These are phyloP conservation scores for Dicentrarchus labrax DNA, from an alignment of 2,113 vertebrate species.

Conservation along the genomic window DNA sequence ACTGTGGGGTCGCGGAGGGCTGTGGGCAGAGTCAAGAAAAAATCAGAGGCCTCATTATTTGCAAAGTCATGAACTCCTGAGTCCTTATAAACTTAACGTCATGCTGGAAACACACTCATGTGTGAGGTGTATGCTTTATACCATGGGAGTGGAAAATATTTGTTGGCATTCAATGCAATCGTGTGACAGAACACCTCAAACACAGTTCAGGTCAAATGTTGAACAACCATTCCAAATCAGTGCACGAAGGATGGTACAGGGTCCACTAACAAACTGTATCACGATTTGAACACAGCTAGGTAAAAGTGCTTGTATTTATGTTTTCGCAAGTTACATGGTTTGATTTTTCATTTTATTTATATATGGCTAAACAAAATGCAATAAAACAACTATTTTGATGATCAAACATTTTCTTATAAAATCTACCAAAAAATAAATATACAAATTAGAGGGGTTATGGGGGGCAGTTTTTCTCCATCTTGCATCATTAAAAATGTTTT, in stretches of 20 bases:
- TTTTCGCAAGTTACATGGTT: neutral
- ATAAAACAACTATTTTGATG: neutral
- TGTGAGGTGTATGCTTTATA: neutral
- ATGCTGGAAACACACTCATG: neutral
- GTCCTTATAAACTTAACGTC: neutral
- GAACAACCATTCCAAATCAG: neutral
- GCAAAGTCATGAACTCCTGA: neutral
- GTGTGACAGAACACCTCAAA: neutral
- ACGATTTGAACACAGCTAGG: neutral
- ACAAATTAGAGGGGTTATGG: neutral
- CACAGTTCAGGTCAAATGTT: neutral
- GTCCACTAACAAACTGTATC: neutral
- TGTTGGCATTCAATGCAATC: neutral
- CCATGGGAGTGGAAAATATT: neutral
- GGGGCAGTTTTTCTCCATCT: neutral
- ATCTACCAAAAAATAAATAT: neutral
- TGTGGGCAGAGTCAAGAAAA: constrained; percentile 53
- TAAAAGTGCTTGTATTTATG: neutral
- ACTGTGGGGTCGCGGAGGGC: constrained; percentile 88
- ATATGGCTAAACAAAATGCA: neutral
- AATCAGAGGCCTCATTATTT: neutral
- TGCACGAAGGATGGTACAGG: neutral
- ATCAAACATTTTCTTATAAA: neutral
- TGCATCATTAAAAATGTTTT: neutral
- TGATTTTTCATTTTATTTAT: neutral